A percentile compares a stretch with the other conserved stretches of the same genome.
phyloP scores from a whole-genome alignment of 2,888 invertebrate genomes.

The Parnassius apollo region DNA sequence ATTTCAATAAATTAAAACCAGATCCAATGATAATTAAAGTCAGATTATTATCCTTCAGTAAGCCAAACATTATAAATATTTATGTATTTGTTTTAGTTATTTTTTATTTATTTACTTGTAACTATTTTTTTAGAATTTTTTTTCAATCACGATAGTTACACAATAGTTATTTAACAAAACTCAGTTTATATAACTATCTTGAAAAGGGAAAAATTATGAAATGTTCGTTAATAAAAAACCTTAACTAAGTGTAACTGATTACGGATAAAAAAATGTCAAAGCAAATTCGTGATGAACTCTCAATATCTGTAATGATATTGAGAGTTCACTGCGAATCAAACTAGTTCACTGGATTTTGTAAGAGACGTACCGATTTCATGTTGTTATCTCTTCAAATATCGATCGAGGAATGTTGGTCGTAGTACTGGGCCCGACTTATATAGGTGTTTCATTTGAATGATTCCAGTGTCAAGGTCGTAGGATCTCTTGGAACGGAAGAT shows the following conservation, averaged over 20 bases:
- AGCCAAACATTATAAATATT: no score
- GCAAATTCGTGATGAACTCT: conserved; percentile 19
- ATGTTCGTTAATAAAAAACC: not conserved
- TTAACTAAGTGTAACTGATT: not conserved
- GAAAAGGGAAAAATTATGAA: not conserved
- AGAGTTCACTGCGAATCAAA: not conserved
- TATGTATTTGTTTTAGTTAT: no score
- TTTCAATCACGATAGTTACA: no score
- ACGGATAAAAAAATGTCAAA: not conserved
- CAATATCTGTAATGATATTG: not conserved
- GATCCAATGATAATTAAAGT: no score
- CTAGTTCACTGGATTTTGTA: conserved; percentile 11
- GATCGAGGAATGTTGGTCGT: conserved; percentile 56
- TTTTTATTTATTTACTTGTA: no score
- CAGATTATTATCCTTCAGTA: no score
- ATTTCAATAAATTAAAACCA: no score
- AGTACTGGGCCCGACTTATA: conserved; percentile 53
- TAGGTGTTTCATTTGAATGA: conserved; percentile 46
- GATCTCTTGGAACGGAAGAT: conserved; percentile 34
- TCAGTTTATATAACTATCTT: conserved; percentile 2
- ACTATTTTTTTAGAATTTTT: no score
- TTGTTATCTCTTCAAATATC: conserved; percentile 52
- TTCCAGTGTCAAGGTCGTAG: conserved; percentile 64
- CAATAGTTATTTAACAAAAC: not conserved
- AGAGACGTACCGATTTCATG: conserved; percentile 72